Base-by-base conservation (phyloP, 1,140 invertebrate species). In the Homarus americanus region DNA sequence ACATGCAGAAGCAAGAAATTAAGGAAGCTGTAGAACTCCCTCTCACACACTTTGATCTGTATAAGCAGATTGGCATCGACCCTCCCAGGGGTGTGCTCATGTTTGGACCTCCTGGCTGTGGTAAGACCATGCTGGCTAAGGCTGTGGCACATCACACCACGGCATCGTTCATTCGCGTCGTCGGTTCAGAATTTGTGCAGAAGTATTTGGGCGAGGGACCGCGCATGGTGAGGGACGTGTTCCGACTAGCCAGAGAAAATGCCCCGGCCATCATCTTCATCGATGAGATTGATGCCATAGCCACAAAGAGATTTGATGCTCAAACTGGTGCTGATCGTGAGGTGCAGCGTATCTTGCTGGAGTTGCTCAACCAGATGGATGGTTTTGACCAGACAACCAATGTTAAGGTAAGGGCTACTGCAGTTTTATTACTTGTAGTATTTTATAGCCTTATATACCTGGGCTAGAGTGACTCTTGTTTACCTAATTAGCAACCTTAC, bases 301-400 rank as follows among this genome's bases (percentile, higher is more conserved):
- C 98, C 38, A 99, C 98, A 0, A 99, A 99, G 94, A 96, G 99
- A 94, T 99, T 99, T 95, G 98, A 99, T 96, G 98, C 98, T 24
- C 98, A 99, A 95, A 99, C 99, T 93, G 99, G 99, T 93, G 99
- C 99, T 87, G 99, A 99, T 96, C 96, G 99, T 93, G 99, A 99
- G 95, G 99, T 99, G 0, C 99, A 99, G 94, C 96, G 99, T 95
- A 99, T 99, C 95, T 94, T 99, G 3, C 95, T 99, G 4, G 99
- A 99, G 94, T 95, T 99, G 17, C 95, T 99, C 0, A 99, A 99
- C 95, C 99, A 99, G 95, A 99, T 99, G 99, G 99, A 99, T 95
- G 99, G 99, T 82, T 99, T 99, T 95, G 99, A 99, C 96, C 99
- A 99, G 95, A 99, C 98, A 3, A 99, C 99, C 32, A 99, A 99